A percentile compares a stretch with the other conserved stretches of the same genome.
Evolutionary conservation across 2,797 vertebrate species (phyloP).

Genomic region (Gallirallus australis): DNA sequence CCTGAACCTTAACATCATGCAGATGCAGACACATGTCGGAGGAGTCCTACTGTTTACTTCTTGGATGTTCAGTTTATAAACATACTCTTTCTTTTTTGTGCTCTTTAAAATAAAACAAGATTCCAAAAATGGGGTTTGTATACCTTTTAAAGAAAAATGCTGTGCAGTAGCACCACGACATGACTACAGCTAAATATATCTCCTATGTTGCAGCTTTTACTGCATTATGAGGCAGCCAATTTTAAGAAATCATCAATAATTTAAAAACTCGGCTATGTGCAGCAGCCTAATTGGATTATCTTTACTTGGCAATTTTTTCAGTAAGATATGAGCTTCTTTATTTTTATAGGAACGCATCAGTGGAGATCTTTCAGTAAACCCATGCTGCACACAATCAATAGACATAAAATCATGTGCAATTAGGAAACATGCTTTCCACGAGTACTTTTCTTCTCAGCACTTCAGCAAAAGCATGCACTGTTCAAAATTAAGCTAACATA

Average conservation of each 20-base stretch:
- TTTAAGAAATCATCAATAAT: constrained; percentile 48
- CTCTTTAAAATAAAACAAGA: not conserved
- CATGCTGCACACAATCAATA: not conserved
- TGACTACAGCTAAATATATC: constrained; percentile 21
- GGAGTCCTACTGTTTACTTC: not conserved
- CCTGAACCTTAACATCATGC: not conserved
- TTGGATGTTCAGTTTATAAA: not conserved
- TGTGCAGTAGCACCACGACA: not conserved
- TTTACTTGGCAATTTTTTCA: constrained; percentile 7
- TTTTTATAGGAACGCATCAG: not conserved
- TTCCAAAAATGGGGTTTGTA: not conserved
- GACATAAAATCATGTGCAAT: not conserved
- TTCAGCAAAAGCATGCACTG: not conserved
- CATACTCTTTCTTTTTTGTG: not conserved
- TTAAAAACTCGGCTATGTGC: not conserved
- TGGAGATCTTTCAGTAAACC: constrained; percentile 3
- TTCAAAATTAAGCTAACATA: not conserved
- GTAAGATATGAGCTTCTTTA: not conserved
- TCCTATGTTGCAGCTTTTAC: constrained; percentile 5
- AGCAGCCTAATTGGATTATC: constrained; percentile 18
- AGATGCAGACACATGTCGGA: not conserved
- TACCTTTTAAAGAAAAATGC: not conserved
- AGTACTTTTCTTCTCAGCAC: not conserved
- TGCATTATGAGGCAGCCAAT: not conserved
- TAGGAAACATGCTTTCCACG: not conserved